Base-by-base conservation (phyloP, 2,888 invertebrate genomes). In the Lamellibrachia columna region DNA sequence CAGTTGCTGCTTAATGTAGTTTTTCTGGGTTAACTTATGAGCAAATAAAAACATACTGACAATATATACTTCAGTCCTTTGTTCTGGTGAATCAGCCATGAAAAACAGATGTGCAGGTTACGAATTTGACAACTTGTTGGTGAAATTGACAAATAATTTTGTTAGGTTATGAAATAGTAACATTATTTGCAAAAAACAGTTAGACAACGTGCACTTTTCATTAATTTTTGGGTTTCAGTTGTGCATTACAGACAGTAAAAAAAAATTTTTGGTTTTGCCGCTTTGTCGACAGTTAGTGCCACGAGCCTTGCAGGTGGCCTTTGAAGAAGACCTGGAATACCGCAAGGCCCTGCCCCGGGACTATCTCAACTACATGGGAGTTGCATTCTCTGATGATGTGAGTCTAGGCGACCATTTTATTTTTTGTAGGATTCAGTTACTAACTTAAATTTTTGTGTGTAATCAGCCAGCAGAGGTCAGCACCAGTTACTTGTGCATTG, bases 311-410 rank as follows among this genome's bases (percentile, higher is more conserved):
- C 97, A 98, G 95, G 96, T 97, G 93, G 98, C 98, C 0, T 97
- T 98, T 52, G 97, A 97, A 93, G 97, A 97, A 93, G 98, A 98
- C 96, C 96, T 98, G 0, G 97, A 98, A 92, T 97, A 98, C 93
- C 97, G 98, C 90, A 96, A 97, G 95, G 98, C 99, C 1, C 96
- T 99, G 55, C 99, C 99, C 0, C 95, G 98, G 55, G 97, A 98
- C 95, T 98, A 98, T 94, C 97, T 98, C 95, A 97, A 97, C 93
- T 97, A 98, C 95, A 97, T 98, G 96, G 99, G 99, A 53, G 95
- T 97, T 7, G 98, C 97, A 0, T 97, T 98, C 95, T 97, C 97
- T 1, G 97, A 97, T 92, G 96, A 96, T 93, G 96, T 96, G 94
- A 95, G 94, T 93, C 11, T 22, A n/a, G 7, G 22, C 15, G 11